phyloP scores from a whole-genome alignment of 2,888 invertebrate species.

The Drosophila picticornis region DNA sequence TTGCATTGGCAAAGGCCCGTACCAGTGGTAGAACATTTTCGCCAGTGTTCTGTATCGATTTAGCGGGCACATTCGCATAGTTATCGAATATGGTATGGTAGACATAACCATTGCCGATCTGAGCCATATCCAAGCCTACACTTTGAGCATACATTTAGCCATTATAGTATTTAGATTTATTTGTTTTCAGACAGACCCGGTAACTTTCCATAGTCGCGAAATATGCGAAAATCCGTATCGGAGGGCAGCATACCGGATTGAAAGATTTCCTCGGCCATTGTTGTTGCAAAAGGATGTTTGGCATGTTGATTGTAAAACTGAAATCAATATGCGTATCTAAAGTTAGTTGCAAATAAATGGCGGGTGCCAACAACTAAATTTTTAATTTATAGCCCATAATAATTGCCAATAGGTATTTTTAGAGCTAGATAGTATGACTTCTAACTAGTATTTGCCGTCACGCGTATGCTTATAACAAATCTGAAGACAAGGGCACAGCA shows the following conservation, averaged over 20 bases:
- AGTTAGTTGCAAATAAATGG: not conserved
- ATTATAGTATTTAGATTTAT: not conserved
- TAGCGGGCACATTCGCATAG: constrained; percentile 87
- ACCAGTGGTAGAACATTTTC: constrained; percentile 89
- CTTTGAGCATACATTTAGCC: not conserved
- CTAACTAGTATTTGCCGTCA: constrained; percentile 23
- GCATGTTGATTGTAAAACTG: constrained; percentile 86
- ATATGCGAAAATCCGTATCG: constrained; percentile 90
- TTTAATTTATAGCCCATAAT: constrained; percentile 20
- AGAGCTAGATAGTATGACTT: constrained; percentile 7
- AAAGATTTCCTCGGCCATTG: constrained; percentile 88
- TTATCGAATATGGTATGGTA: constrained; percentile 92
- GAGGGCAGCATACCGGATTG: constrained; percentile 88
- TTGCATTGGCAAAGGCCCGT: constrained; percentile 85
- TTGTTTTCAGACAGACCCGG: constrained; percentile 85
- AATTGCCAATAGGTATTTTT: constrained; percentile 17
- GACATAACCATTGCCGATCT: constrained; percentile 90
- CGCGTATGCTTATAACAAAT: constrained; percentile 7
- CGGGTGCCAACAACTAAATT: not conserved
- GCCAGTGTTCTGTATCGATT: constrained; percentile 90
- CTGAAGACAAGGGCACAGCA: constrained; percentile 8
- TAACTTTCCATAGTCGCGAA: constrained; percentile 87
- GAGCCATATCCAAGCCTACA: constrained; percentile 91
- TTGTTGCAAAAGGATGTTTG: constrained; percentile 87
- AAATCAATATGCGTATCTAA: not conserved